Percentiles rank a stretch among this genome's conserved stretches.
Evolutionary conservation across 2,797 vertebrate species (phyloP).

Genomic region (Schizothorax lantsangensis): DNA sequence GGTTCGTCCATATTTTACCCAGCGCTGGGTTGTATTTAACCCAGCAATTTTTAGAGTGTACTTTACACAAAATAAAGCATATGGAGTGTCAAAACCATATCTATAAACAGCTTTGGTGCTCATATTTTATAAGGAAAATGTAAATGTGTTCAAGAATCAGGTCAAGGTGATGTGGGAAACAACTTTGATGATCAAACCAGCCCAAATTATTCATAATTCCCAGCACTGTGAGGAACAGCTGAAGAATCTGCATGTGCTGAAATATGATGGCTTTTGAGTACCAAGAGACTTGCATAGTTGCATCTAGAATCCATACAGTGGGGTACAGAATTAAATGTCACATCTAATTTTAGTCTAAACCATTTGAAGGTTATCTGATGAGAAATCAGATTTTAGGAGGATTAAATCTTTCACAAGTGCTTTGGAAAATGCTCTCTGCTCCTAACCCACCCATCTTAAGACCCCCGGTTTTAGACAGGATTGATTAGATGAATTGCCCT

Average conservation of each 20-base stretch:
- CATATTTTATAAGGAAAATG: neutral
- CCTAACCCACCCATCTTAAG: conserved; percentile 11
- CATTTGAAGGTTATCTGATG: conserved; percentile 28
- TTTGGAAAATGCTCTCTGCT: neutral
- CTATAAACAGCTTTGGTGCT: neutral
- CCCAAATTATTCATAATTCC: neutral
- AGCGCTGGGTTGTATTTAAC: no score
- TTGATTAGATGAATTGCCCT: conserved; percentile 35
- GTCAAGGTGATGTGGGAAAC: neutral
- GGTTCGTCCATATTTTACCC: no score
- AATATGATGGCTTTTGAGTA: neutral
- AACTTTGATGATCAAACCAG: neutral
- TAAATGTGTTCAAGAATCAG: conserved; percentile 2
- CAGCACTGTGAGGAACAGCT: neutral
- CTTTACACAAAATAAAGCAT: neutral
- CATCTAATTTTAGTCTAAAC: conserved; percentile 7
- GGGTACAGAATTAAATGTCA: neutral
- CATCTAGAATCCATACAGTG: neutral
- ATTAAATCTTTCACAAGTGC: conserved; percentile 25
- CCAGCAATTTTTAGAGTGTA: no score
- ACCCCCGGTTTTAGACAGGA: conserved; percentile 19
- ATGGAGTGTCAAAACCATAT: neutral
- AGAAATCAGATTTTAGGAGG: neutral
- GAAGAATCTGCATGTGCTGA: conserved; percentile 3
- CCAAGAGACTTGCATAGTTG: neutral